Evolutionary conservation across 2,113 vertebrate genomes (phyloP).

Genomic region (Siniperca knerii): DNA sequence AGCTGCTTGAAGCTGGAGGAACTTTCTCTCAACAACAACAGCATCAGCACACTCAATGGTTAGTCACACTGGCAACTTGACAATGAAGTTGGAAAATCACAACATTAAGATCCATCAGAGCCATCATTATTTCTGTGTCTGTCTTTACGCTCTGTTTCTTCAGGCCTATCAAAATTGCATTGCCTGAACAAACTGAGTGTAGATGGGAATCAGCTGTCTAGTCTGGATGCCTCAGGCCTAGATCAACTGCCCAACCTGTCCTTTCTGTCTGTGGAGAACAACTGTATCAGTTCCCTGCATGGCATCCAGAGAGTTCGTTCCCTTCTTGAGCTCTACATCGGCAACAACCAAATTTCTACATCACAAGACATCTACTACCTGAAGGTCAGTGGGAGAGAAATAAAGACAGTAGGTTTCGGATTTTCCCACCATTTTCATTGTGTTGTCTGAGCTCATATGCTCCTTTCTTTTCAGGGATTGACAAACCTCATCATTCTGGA

Average conservation of each 20-base stretch:
- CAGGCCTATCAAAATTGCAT: slow-evolving; percentile 86
- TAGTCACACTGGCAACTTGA: not conserved
- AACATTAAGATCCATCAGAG: not conserved
- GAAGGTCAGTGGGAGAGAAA: slow-evolving; percentile 79
- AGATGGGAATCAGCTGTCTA: slow-evolving; percentile 87
- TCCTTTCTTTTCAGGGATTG: slow-evolving; percentile 79
- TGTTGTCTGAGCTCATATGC: not conserved
- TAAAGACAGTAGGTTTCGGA: not conserved
- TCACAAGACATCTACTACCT: slow-evolving; percentile 88
- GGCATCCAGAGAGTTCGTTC: slow-evolving; percentile 85
- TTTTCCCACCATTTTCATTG: not conserved
- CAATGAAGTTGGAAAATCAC: not conserved
- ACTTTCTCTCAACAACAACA: slow-evolving; percentile 89
- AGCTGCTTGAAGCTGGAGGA: slow-evolving; percentile 87
- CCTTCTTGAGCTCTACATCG: slow-evolving; percentile 89
- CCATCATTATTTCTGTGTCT: not conserved
- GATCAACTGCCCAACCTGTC: slow-evolving; percentile 86
- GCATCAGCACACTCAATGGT: slow-evolving; percentile 87
- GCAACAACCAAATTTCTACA: slow-evolving; percentile 86
- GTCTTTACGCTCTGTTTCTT: slow-evolving; percentile 54
- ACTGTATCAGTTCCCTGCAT: slow-evolving; percentile 85
- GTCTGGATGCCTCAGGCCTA: slow-evolving; percentile 82
- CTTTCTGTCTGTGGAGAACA: slow-evolving; percentile 89
- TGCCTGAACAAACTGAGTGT: slow-evolving; percentile 85
- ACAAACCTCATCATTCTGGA: slow-evolving; percentile 89